Base-by-base conservation (phyloP, 2,113 vertebrate species). In the Cisticola juncidis region DNA sequence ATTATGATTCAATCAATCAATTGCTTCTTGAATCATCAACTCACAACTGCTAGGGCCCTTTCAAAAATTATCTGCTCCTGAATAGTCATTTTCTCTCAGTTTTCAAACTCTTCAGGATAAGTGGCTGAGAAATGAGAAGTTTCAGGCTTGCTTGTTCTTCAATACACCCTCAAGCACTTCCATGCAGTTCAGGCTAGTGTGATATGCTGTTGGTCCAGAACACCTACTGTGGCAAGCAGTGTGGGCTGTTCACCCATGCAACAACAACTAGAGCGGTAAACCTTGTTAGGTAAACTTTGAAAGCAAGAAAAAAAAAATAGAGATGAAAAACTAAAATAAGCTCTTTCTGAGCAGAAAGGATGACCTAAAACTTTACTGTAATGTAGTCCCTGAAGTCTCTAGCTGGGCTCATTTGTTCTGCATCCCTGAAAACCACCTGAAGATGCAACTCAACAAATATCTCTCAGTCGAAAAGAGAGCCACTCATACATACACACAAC, bases 211-310 rank as follows among this genome's bases (percentile, higher is more conserved):
- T 53, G 57, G 21, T n/a, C 23, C 44, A 68, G 38, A 92, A 92
- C 7, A 3, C 61, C 61, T 58, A 54, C 56, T 0, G 0, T 54
- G 71, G n/a, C 36, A 56, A 86, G 33, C 1, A 2, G 25, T 9
- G 38, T 70, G 23, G 69, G 71, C 64, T 78, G 76, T 26, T 88
- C 42, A 65, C 48, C 14, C 31, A 44, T 69, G 62, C 23, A 88
- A 58, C 38, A 71, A 61, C 19, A 66, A 51, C n/a, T n/a, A 86
- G 7, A 92, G 62, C 36, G 53, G 64, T 0, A 73, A 40, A 89
- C 47, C 42, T 47, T 2, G 44, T 64, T 73, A 86, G 21, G 28
- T 53, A 56, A 86, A 35, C 28, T 76, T 50, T 40, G 35, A 92
- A 81, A 94, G 33, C 4, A 81, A 47, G 12, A n/a, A 84, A 69